phyloP scores from a whole-genome alignment of 2,797 vertebrate species.

The Neosilurus mollespiculum region DNA sequence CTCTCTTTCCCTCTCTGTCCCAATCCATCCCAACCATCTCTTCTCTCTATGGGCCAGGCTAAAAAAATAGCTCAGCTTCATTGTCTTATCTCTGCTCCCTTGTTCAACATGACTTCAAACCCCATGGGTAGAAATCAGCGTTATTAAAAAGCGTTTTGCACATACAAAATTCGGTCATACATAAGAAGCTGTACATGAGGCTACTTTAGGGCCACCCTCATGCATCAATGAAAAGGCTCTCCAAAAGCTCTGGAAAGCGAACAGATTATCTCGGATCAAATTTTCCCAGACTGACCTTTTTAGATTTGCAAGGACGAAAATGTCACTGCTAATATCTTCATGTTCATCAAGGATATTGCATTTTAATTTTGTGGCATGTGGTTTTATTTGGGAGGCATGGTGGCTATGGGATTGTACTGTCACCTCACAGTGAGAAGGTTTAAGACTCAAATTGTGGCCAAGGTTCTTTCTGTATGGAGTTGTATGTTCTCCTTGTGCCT shows the following conservation, averaged over 20 bases:
- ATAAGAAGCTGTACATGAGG: conserved; percentile 4
- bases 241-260: not conserved
- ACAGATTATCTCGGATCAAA: conserved; percentile 29
- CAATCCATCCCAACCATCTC: not conserved
- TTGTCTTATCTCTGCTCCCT: conserved; percentile 56
- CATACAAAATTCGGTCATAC: conserved; percentile 11
- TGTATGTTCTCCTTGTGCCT: no score
- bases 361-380: conserved; percentile 11
- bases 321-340: conserved; percentile 30
- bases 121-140: conserved; percentile 67
- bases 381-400: not conserved
- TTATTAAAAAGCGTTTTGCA: conserved; percentile 38
- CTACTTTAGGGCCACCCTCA: conserved; percentile 23
- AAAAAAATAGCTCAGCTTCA: conserved; percentile 26
- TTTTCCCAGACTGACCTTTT: conserved; percentile 33
- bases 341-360: conserved; percentile 22
- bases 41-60: conserved; percentile 36
- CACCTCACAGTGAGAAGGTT: no score
- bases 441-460: no score
- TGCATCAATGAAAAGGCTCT: conserved; percentile 27
- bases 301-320: conserved; percentile 24
- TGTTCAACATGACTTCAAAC: conserved; percentile 57
- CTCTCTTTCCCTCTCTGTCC: conserved; percentile 3
- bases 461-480: no score
- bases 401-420: no score